Evolutionary conservation across 2,797 vertebrate genomes (phyloP).

Genomic region (Naso thynnoides): DNA sequence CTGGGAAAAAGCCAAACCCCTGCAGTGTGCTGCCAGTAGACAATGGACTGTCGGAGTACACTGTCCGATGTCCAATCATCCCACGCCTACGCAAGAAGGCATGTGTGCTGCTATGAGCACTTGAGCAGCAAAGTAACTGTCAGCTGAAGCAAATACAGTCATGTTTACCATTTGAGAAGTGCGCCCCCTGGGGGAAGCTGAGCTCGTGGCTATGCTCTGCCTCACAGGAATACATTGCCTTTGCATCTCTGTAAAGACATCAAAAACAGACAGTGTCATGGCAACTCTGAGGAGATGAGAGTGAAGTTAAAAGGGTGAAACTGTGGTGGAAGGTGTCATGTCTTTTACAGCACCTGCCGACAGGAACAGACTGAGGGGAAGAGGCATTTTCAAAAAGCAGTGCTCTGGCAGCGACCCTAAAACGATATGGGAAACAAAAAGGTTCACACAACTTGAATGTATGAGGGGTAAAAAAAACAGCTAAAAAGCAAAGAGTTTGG

Average conservation of each 20-base stretch:
- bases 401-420: conserved; percentile 92
- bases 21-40: conserved; percentile 13
- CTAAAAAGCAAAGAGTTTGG: background rate
- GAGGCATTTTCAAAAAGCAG: conserved; percentile 91
- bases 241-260: conserved; percentile 88
- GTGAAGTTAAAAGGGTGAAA: background rate
- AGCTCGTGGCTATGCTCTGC: conserved; percentile 96
- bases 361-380: conserved; percentile 78
- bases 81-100: background rate
- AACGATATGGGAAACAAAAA: conserved; percentile 51
- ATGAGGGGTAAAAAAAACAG: conserved; percentile 2
- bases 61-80: conserved; percentile 3
- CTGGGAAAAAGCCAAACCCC: conserved; percentile 20
- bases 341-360: conserved; percentile 86
- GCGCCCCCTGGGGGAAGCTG: conserved; percentile 95
- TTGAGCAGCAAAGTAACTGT: background rate
- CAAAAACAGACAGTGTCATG: background rate
- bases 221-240: conserved; percentile 95
- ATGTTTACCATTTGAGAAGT: conserved; percentile 91
- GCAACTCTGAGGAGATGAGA: background rate
- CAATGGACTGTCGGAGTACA: conserved; percentile 3
- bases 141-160: background rate
- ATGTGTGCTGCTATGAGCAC: background rate
- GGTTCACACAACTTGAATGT: background rate
- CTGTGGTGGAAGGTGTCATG: background rate